A percentile compares a stretch with the other conserved stretches of the same genome.
Conservation (phyloP, 2,797 vertebrate species). For the Pterois miles region DNA sequence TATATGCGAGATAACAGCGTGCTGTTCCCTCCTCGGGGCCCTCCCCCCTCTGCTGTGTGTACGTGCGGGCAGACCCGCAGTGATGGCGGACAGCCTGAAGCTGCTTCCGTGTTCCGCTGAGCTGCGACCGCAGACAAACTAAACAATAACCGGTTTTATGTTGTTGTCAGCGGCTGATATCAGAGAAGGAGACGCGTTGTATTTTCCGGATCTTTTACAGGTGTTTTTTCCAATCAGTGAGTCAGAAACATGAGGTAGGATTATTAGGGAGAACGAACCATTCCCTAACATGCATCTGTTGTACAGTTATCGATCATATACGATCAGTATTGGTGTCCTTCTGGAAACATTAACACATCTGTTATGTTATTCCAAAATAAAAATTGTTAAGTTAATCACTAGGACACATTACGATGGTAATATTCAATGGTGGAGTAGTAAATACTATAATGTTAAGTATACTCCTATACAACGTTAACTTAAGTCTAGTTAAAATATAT, state of each 20-base stretch:
- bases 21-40: no score
- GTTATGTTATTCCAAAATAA: no score
- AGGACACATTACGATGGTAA: neutral
- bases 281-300: no score
- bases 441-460: neutral
- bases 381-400: no score
- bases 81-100: constrained; percentile 35
- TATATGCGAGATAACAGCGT: neutral
- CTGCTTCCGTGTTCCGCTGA: constrained; percentile 11
- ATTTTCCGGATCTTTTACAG: neutral
- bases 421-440: neutral
- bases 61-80: constrained; percentile 13
- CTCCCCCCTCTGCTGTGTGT: neutral
- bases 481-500: neutral
- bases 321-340: no score
- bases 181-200: no score
- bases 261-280: no score
- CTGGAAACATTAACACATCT: no score
- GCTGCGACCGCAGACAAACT: neutral
- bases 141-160: no score
- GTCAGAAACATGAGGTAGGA: neutral
- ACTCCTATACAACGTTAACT: neutral
- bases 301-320: no score
- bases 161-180: no score
- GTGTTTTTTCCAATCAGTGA: neutral